A percentile compares a stretch with the other conserved stretches of the same genome.
Evolutionary conservation across 1,140 invertebrate genomes (phyloP).

Genomic region (Ips nitidus): DNA sequence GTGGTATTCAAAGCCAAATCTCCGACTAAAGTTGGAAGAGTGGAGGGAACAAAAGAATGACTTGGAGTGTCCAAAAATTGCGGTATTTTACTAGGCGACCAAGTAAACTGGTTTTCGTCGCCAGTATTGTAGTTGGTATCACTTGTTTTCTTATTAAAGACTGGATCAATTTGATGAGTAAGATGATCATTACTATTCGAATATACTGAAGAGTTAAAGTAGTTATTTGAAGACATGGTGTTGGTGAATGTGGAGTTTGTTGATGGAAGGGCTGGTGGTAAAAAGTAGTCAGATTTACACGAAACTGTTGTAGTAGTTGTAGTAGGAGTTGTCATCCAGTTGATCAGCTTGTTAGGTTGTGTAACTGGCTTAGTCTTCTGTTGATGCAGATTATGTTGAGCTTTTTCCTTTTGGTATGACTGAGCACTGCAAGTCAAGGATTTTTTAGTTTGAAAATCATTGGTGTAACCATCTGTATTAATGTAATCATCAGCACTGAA

Average conservation of each 20-base stretch:
- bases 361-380: conserved; percentile 28
- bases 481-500: neutral
- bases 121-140: conserved; percentile 40
- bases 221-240: conserved; percentile 33
- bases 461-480: neutral
- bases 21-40: conserved; percentile 60
- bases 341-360: conserved; percentile 54
- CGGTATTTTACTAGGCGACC: conserved; percentile 60
- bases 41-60: conserved; percentile 55
- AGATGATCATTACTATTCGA: conserved; percentile 26
- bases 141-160: conserved; percentile 24
- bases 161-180: neutral
- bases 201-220: conserved; percentile 42
- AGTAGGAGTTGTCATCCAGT: conserved; percentile 66
- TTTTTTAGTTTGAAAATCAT: conserved; percentile 39
- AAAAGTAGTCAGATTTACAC: conserved; percentile 40
- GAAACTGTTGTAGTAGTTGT: conserved; percentile 29
- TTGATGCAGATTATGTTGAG: neutral
- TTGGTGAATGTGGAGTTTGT: conserved; percentile 27
- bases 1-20: conserved; percentile 60
- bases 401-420: conserved; percentile 4
- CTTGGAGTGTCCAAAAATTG: conserved; percentile 50
- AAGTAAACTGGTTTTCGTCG: conserved; percentile 59
- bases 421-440: conserved; percentile 1
- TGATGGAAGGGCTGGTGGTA: conserved; percentile 38